These are phyloP conservation scores for Phallusia fumigata DNA, from an alignment of 23 tunicate genomes.

Conservation along the genomic window DNA sequence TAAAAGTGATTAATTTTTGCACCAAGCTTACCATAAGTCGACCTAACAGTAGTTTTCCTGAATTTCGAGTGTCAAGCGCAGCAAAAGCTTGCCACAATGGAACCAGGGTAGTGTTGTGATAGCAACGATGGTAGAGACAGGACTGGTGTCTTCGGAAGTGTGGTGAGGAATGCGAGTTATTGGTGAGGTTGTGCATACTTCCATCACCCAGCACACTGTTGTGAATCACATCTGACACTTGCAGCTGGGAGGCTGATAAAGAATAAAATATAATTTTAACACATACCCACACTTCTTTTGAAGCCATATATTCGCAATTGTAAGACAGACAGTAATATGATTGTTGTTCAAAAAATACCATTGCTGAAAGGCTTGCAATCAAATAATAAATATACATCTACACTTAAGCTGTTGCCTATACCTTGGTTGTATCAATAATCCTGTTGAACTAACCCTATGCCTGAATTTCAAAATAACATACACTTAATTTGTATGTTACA, in stretches of 20 bases:
- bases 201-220: slow-evolving; percentile 62
- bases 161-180: not conserved
- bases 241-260: slow-evolving; percentile 64
- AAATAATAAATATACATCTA: too few species aligned
- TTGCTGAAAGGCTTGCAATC: too few species aligned
- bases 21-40: slow-evolving; percentile 61
- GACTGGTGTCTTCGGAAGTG: slow-evolving; percentile 9
- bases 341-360: too few species aligned
- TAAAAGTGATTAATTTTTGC: not conserved
- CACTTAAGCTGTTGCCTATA: too few species aligned
- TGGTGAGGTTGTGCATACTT: slow-evolving; percentile 27
- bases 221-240: slow-evolving; percentile 65
- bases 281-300: too few species aligned
- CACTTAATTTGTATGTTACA: too few species aligned
- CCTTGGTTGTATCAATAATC: too few species aligned
- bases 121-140: slow-evolving; percentile 52
- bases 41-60: slow-evolving; percentile 64
- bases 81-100: slow-evolving; percentile 80
- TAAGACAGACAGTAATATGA: too few species aligned
- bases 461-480: too few species aligned
- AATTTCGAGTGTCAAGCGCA: slow-evolving; percentile 29
- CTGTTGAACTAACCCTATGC: too few species aligned
- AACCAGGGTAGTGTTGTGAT: slow-evolving; percentile 44
- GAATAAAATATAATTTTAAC: not conserved
- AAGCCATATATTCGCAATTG: too few species aligned